Conservation (phyloP, 2,113 vertebrate species). For the Tauraco erythrolophus region DNA sequence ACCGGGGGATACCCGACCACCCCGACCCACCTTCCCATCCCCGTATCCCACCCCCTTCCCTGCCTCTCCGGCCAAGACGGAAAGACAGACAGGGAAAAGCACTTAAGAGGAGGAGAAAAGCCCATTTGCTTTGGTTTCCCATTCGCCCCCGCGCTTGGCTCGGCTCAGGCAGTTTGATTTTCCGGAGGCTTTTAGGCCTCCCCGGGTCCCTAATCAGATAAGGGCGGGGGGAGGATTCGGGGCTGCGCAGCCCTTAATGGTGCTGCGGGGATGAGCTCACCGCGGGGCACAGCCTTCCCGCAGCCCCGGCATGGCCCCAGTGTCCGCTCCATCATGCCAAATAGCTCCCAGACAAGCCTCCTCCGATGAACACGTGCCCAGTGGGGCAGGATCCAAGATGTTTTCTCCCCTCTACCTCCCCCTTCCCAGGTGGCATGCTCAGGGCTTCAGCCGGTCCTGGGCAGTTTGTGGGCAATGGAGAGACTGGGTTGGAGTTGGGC, state of each 20-base stretch:
- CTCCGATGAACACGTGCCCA: rapidly evolving
- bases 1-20: rapidly evolving
- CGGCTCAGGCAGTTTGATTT: slow-evolving; percentile 59
- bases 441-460: background rate
- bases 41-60: background rate
- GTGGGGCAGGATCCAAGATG: rapidly evolving
- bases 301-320: background rate
- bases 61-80: background rate
- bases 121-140: slow-evolving; percentile 15
- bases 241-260: background rate
- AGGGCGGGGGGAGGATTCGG: background rate
- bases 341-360: background rate
- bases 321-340: background rate
- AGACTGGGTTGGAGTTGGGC: background rate
- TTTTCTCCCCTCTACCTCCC: background rate
- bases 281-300: rapidly evolving
- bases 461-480: background rate
- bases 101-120: slow-evolving; percentile 12
- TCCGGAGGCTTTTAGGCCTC: slow-evolving; percentile 62
- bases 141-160: background rate
- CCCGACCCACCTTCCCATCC: background rate
- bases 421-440: background rate
- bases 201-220: slow-evolving; percentile 64
- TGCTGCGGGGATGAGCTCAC: background rate
- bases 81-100: background rate